Evolutionary conservation across 2,113 vertebrate genomes (phyloP).

Genomic region (Cyphomyrus plagiostoma): DNA sequence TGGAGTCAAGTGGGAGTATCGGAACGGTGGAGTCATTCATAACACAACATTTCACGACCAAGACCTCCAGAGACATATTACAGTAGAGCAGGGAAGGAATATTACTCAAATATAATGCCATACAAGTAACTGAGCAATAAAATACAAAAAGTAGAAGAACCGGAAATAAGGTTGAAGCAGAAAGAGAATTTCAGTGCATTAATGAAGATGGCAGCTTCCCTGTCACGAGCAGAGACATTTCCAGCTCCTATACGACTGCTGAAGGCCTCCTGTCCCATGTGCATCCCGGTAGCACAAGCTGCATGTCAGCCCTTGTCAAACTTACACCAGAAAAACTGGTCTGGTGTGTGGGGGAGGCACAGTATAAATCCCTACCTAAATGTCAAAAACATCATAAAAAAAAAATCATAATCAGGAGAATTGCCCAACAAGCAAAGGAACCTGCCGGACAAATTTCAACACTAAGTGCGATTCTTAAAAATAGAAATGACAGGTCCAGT

Average conservation of each 20-base stretch:
- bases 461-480: neutral
- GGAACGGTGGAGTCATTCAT: neutral
- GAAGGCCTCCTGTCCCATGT: neutral
- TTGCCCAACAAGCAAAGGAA: neutral
- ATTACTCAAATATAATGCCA: neutral
- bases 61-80: slow-evolving; percentile 1
- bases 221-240: neutral
- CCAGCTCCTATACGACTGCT: neutral
- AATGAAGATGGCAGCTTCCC: neutral
- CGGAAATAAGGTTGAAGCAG: neutral
- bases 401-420: neutral
- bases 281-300: neutral
- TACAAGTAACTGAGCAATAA: neutral
- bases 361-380: neutral
- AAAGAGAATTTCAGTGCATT: neutral
- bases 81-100: neutral
- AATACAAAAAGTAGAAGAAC: neutral
- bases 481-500: neutral
- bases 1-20: neutral
- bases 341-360: neutral
- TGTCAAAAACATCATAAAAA: neutral
- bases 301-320: neutral
- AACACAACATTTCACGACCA: neutral
- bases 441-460: neutral
- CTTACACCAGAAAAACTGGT: neutral